These are phyloP conservation scores for Nudaria mundana DNA, from an alignment of 2,888 invertebrate species.

Conservation along the genomic window DNA sequence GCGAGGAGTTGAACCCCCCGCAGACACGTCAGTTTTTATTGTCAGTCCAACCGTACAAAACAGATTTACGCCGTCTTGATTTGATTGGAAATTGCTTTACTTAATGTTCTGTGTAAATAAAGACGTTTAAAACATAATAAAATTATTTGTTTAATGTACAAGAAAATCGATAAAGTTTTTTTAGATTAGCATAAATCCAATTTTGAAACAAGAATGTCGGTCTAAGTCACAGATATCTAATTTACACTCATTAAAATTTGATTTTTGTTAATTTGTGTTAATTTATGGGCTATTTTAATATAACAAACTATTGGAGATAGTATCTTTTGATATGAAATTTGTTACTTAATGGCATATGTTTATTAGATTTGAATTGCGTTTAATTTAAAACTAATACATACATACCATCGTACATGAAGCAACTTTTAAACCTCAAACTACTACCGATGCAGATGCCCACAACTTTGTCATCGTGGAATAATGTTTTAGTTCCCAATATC, in stretches of 20 bases:
- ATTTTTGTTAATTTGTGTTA: background rate
- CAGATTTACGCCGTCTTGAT: constrained; percentile 33
- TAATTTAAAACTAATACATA: too few relatives aligned
- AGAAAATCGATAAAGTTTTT: constrained; percentile 23
- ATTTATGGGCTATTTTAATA: background rate
- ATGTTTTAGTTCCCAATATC: too few relatives aligned
- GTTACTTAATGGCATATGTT: too few relatives aligned
- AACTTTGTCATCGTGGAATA: too few relatives aligned
- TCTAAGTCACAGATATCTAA: background rate
- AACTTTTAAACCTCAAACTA: too few relatives aligned
- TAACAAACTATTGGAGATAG: background rate
- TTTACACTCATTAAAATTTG: background rate
- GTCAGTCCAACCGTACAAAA: constrained; percentile 31
- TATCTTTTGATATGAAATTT: too few relatives aligned
- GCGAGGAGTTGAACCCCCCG: constrained; percentile 45
- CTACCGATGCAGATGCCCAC: too few relatives aligned
- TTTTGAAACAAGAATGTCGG: background rate
- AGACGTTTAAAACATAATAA: constrained; percentile 35
- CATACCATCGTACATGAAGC: too few relatives aligned
- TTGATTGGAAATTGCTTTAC: constrained; percentile 39
- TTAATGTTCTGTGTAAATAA: constrained; percentile 36
- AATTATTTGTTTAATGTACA: constrained; percentile 34
- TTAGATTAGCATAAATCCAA: constrained; percentile 26
- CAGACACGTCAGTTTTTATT: constrained; percentile 36
- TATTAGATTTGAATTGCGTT: too few relatives aligned